phyloP scores from a whole-genome alignment of 2,888 invertebrate species.

The Agrochola circellaris region DNA sequence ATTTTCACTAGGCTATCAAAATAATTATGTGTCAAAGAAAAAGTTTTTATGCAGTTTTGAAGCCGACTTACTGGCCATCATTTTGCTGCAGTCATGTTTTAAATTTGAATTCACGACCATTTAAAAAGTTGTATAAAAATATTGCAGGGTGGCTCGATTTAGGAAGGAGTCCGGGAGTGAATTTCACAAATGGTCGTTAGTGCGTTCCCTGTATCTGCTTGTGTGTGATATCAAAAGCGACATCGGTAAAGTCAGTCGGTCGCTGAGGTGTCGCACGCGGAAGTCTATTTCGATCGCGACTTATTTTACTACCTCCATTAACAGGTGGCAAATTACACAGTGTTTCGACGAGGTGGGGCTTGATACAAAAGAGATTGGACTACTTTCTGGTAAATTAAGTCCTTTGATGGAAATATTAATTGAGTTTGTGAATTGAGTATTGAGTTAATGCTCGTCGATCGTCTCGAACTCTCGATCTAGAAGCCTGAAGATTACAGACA shows the following conservation, averaged over 20 bases:
- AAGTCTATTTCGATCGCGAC: constrained; percentile 83
- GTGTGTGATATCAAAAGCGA: constrained; percentile 55
- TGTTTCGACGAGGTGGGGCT: constrained; percentile 44
- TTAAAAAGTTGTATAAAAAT: no score
- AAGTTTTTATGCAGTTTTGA: no score
- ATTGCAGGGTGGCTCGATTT: no score
- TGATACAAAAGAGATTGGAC: constrained; percentile 5
- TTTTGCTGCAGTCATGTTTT: no score
- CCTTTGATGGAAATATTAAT: not conserved
- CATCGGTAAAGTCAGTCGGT: constrained; percentile 45
- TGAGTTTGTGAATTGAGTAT: no score
- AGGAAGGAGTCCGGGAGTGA: no score
- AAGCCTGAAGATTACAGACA: not conserved
- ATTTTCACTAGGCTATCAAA: no score
- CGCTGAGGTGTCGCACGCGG: constrained; percentile 77
- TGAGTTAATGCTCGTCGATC: no score
- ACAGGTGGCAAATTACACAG: constrained; percentile 78
- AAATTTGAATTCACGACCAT: no score
- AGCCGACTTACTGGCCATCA: no score
- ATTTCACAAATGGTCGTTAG: constrained; percentile 6
- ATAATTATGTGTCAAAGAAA: no score
- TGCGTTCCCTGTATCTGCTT: constrained; percentile 7
- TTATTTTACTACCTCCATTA: constrained; percentile 73
- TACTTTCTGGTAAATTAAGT: not conserved
- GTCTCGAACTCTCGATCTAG: not conserved